Base-by-base conservation (phyloP, 2,113 vertebrate genomes). In the Neodon shergylaensis region DNA sequence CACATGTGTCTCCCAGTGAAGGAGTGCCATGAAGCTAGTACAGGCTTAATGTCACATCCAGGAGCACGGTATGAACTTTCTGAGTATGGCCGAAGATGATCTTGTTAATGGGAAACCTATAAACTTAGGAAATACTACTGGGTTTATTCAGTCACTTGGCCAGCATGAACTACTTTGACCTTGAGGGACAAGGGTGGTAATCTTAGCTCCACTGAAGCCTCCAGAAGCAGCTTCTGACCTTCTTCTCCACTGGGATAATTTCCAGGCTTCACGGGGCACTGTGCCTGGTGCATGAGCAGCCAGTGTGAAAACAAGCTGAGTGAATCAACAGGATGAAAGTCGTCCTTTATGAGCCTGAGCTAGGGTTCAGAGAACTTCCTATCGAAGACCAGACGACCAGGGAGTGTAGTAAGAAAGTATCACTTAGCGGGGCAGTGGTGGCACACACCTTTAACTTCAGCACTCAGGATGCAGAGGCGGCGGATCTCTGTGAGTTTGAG, bases 231-330 rank as follows among this genome's bases (percentile, higher is more conserved):
- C 82, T 81, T 73, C 72, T 86, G 84, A 94, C 91, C 22, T 93
- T 93, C 93, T 96, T 83, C 63, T 92, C 73, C 54, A 92, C 61
- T 86, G 74, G 90, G 92, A 68, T 36, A 3, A 19, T 39, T n/a
- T 95, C 78, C 72, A 97, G 68, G 28, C 61, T 42, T 44, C 7
- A 1, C 52, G 66, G 72, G 82, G 89, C 63, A 49, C 7, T 11
- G 4, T 33, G 89, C 82, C 92, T 88, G 54, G 39, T 44, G 3
- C 26, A 17, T 21, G 33, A 65, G 54, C 12, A 82, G 78, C 73
- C 68, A 52, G 28, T 10, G 42, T 54, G 70, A 58, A 92, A 92
- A 63, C n/a, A 31, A 95, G 74, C 77, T 86, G 97, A 86, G 52
- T 1, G 72, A 66, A 73, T 89, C 87, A 88, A 10, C 61, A 0